These are phyloP conservation scores for Microcebus griseorufus DNA, from an alignment of 2,113 vertebrate species.

Conservation along the genomic window DNA sequence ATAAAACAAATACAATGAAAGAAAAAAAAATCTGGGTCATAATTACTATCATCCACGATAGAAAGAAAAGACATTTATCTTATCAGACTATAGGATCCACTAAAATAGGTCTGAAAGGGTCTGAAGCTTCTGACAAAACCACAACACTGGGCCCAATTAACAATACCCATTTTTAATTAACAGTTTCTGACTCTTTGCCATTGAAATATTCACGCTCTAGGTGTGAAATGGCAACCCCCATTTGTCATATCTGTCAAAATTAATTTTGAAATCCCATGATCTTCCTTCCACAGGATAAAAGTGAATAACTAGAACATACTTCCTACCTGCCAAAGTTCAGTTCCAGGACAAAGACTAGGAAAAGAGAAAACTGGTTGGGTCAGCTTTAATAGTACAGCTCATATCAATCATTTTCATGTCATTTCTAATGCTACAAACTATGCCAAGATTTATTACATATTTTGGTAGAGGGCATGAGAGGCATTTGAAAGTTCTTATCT, in stretches of 20 bases:
- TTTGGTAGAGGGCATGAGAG: neutral
- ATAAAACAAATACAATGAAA: neutral
- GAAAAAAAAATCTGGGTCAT: neutral
- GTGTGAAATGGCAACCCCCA: slow-evolving; percentile 80
- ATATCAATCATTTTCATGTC: neutral
- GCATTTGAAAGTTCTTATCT: neutral
- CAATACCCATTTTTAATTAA: slow-evolving; percentile 81
- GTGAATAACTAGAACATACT: slow-evolving; percentile 22
- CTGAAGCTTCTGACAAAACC: slow-evolving; percentile 79
- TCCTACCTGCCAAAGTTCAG: slow-evolving; percentile 63
- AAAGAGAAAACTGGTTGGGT: slow-evolving; percentile 44
- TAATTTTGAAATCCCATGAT: slow-evolving; percentile 75
- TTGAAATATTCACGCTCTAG: slow-evolving; percentile 79
- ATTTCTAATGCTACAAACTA: neutral
- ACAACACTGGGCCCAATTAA: slow-evolving; percentile 79
- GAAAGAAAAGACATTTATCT: slow-evolving; percentile 65
- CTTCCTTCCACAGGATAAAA: slow-evolving; percentile 58
- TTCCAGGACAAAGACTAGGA: slow-evolving; percentile 60
- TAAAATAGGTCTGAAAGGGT: slow-evolving; percentile 66
- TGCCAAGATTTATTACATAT: neutral
- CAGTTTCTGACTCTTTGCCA: slow-evolving; percentile 79
- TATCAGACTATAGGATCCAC: slow-evolving; percentile 52
- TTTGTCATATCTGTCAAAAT: slow-evolving; percentile 80
- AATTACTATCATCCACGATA: slow-evolving; percentile 37
- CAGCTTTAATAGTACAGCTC: slow-evolving; percentile 1